These are phyloP conservation scores for Arvicola amphibius DNA, from an alignment of 2,797 vertebrate species.

Conservation along the genomic window DNA sequence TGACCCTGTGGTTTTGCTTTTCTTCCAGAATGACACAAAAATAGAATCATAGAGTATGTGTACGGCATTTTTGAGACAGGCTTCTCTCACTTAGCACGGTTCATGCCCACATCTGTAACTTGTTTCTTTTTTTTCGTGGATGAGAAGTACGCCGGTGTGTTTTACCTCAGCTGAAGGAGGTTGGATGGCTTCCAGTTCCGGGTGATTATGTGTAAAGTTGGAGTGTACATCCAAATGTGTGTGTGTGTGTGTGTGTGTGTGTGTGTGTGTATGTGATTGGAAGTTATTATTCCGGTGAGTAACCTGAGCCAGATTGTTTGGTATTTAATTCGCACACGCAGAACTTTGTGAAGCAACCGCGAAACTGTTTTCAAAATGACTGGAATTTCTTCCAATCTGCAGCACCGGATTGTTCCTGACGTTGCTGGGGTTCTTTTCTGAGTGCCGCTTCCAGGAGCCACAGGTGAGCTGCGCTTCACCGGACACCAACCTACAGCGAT, in stretches of 20 bases:
- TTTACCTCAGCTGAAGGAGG: not conserved
- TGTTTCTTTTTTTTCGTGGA: not conserved
- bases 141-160: not conserved
- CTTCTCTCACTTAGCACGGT: not conserved
- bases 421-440: not conserved
- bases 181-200: not conserved
- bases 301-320: not conserved
- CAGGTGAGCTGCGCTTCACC: not conserved
- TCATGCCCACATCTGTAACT: not conserved
- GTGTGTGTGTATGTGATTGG: no score
- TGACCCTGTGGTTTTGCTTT: not conserved
- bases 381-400: not conserved
- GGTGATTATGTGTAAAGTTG: conserved; percentile 20
- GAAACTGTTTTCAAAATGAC: not conserved
- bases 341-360: conserved; percentile 4
- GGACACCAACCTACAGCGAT: not conserved
- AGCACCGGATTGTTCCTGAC: not conserved
- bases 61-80: not conserved
- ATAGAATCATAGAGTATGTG: not conserved
- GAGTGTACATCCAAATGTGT: not conserved
- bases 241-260: no score
- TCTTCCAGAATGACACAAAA: not conserved
- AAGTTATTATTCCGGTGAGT: conserved; percentile 32
- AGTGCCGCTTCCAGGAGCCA: not conserved
- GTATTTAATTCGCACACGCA: not conserved